phyloP scores from a whole-genome alignment of 2,113 vertebrate genomes.

The Casuarius casuarius region DNA sequence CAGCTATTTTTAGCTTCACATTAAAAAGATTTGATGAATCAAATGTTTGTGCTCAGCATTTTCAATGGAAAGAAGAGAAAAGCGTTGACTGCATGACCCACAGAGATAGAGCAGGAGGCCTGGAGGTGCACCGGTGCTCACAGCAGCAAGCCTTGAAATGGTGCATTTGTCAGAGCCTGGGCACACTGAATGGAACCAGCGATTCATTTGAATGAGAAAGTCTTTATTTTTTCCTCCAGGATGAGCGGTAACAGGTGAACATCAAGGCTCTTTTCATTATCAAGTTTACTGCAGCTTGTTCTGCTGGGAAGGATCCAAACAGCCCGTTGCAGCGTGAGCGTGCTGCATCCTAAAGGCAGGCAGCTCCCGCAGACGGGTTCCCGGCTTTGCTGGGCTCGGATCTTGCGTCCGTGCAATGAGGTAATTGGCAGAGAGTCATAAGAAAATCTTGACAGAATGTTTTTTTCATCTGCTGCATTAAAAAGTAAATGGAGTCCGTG shows the following conservation, averaged over 20 bases:
- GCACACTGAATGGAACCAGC: accelerated
- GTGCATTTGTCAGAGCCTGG: accelerated
- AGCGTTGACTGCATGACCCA: accelerated
- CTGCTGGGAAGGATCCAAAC: background rate
- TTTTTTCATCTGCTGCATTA: background rate
- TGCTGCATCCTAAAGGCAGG: background rate
- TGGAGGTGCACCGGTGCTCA: background rate
- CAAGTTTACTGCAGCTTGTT: background rate
- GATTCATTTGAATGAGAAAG: accelerated
- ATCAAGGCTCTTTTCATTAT: background rate
- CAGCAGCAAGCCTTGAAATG: background rate
- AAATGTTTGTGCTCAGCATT: constrained; percentile 10
- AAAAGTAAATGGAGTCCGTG: background rate
- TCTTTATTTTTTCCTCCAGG: background rate
- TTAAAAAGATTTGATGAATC: background rate
- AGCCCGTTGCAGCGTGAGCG: background rate
- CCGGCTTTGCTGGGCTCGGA: background rate
- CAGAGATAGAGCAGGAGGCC: accelerated
- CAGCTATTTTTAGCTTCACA: background rate
- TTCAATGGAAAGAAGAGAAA: background rate
- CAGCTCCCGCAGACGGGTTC: background rate
- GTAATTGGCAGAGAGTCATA: background rate
- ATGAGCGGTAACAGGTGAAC: background rate
- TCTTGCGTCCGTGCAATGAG: accelerated
- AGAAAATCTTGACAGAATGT: background rate